phyloP scores from a whole-genome alignment of 92 coral and sea anemone species.

The Heteractis magnifica region DNA sequence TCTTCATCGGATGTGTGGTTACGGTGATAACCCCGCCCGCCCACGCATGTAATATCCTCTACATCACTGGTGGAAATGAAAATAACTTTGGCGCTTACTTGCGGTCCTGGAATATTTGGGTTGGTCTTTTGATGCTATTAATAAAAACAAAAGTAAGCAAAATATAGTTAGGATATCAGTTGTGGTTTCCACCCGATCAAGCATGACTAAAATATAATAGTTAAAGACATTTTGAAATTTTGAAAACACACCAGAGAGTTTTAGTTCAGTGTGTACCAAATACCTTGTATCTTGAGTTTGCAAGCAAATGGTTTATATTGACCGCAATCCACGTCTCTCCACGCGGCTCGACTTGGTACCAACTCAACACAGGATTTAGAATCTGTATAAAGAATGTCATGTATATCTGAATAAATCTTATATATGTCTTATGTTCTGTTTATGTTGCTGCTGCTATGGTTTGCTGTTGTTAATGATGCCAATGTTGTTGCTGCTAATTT shows the following conservation, averaged over 20 bases:
- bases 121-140: background rate
- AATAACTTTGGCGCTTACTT: background rate
- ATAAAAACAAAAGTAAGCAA: background rate
- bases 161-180: background rate
- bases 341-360: constrained; percentile 56
- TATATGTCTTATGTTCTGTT: too few species aligned
- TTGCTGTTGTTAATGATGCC: background rate
- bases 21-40: too few species aligned
- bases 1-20: too few species aligned
- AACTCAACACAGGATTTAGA: constrained; percentile 79
- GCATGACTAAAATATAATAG: too few species aligned
- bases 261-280: too few species aligned
- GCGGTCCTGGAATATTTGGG: constrained; percentile 29
- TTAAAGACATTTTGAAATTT: too few species aligned
- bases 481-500: background rate
- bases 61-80: background rate
- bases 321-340: constrained; percentile 81
- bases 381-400: constrained; percentile 35
- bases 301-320: constrained; percentile 78
- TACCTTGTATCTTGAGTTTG: constrained; percentile 38
- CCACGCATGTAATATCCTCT: too few species aligned
- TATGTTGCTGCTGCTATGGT: too few species aligned
- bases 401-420: too few species aligned
- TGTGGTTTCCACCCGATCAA: too few species aligned
- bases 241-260: too few species aligned